phyloP scores from a whole-genome alignment of 2,797 vertebrate species.

The Epinephelus awoara region DNA sequence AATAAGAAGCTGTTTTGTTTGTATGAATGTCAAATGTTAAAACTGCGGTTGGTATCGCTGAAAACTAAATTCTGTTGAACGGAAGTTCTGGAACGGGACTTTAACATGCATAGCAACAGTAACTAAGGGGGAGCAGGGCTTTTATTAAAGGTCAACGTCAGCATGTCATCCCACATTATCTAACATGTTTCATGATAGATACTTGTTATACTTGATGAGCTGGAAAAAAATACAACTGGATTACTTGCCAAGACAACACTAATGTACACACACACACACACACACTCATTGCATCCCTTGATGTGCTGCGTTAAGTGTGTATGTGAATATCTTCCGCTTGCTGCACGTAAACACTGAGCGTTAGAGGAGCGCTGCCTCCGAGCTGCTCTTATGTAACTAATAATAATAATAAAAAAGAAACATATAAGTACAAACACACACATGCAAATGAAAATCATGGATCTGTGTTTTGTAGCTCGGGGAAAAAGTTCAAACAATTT shows the following conservation, averaged over 20 bases:
- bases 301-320: neutral
- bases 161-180: neutral
- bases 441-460: neutral
- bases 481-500: slow-evolving; percentile 1
- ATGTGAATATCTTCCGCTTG: slow-evolving; percentile 37
- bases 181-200: neutral
- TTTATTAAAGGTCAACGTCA: too few relatives aligned
- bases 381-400: slow-evolving; percentile 55
- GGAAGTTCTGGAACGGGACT: too few relatives aligned
- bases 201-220: neutral
- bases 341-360: slow-evolving; percentile 35
- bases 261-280: neutral
- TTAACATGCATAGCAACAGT: too few relatives aligned
- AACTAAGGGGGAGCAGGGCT: too few relatives aligned
- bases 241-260: neutral
- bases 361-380: slow-evolving; percentile 36
- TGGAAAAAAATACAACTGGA: neutral
- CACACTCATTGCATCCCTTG: neutral
- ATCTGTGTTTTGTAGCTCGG: neutral
- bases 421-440: slow-evolving; percentile 16
- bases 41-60: too few relatives aligned
- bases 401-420: slow-evolving; percentile 8
- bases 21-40: too few relatives aligned
- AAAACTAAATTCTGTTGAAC: too few relatives aligned
- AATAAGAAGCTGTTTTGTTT: too few relatives aligned